Base-by-base conservation (phyloP, 2,113 vertebrate genomes). In the Erinaceus europaeus region DNA sequence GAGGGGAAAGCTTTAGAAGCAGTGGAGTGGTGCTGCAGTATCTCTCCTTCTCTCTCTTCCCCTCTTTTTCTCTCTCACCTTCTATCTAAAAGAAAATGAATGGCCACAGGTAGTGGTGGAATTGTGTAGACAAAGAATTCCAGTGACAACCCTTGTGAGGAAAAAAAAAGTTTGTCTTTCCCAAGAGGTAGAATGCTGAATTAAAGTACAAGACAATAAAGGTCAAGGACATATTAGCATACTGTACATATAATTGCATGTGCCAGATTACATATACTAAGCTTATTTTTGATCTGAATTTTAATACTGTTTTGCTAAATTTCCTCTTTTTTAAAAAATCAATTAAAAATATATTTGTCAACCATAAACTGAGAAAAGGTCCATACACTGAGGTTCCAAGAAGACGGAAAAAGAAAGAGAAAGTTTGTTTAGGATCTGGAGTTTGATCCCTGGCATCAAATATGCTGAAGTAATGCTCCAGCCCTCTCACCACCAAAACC, bases 331-430 rank as follows among this genome's bases (percentile, higher is more conserved):
- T 18, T 72, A 29, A 86, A 52, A 32, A 44, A 75, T 13, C 48
- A 73, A 46, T 15, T 73, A 25, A 67, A 68, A n/a, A 67, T 77
- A 89, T 80, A 57, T 67, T 52, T 46, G 79, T 34, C 10, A 44
- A 88, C 32, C 52, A 40, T 57, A 67, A 77, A 81, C 44, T 84
- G 44, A 90, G n/a, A n/a, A 44, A 2, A 3, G 34, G 38, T 4
- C 2, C 20, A 85, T 69, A 82, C 72, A 78, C 4, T 61, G 8
- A 86, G 23, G 32, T 72, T 9, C 1, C 50, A 84, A 53, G 21
- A 84, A 92, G 38, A 82, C 82, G 82, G 81, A 23, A 6, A 27
- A 89, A 53, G 42, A 86, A 71, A 77, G 34, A 14, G 23, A 72
- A 46, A 83, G 2, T 78, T n/a, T n/a, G n/a, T n/a, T n/a, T n/a